Base-by-base conservation (phyloP, 2,113 vertebrate genomes). In the Trochalopteron elliotii region DNA sequence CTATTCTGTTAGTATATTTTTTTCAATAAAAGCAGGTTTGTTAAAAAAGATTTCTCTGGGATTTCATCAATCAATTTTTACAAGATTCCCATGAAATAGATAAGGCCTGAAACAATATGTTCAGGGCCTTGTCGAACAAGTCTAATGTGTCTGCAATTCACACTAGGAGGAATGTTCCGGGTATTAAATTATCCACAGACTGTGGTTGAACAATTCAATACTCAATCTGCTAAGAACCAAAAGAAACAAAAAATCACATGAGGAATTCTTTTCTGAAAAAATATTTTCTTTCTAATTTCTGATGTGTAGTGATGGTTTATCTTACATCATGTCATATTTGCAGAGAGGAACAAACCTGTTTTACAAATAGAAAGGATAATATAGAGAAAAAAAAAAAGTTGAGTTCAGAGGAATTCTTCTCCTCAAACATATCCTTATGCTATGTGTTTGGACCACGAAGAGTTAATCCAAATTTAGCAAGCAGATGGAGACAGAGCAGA, bases 401-500 rank as follows among this genome's bases (percentile, higher is more conserved):
- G 4, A 31, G 24, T 93, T 97, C 71, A 96, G 88, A 96, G 55
- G 71, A 91, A 90, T 96, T 94, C 56, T 94, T 84, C 68, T 96
- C 68, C 87, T 97, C 87, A 96, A 89, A 95, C 65, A 97, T 78
- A 94, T 94, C 81, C 85, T 92, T 60, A 64, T 27, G 8, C 77
- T 97, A 95, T 96, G 87, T 90, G 63, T 93, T 94, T 96, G 75
- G 94, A 95, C 93, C 95, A 80, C 14, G 61, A 97, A 92, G 96
- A 97, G 94, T 98, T 97, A 98, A 97, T 98, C 91, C 97, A 97
- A 96, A 98, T 98, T 98, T 97, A 98, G 56, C 90, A 96, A 92
- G 87, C 91, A 95, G 95, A 95, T 97, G 79, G 95, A 97, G 93
- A 91, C 64, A 89, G 90, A 96, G 82, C 80, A 96, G 90, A 95